Evolutionary conservation across 2,113 vertebrate species (phyloP).

Genomic region (Bothrops jararaca): DNA sequence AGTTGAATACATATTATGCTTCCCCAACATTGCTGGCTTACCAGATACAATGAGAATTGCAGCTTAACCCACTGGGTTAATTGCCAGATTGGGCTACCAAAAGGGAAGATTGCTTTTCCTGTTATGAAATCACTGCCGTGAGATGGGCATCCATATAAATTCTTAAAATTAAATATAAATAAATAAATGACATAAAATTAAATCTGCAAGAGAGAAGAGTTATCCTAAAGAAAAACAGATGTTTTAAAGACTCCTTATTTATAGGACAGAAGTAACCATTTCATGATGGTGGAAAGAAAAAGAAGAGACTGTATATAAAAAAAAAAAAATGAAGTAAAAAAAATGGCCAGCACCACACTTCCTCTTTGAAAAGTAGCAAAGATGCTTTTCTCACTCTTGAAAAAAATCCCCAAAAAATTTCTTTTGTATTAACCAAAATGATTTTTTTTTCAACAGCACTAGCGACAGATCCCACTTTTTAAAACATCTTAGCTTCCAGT

Average conservation of each 20-base stretch:
- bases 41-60: background rate
- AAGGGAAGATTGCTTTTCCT: background rate
- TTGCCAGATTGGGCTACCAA: background rate
- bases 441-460: background rate
- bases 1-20: background rate
- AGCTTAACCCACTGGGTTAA: background rate
- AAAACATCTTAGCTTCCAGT: background rate
- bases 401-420: background rate
- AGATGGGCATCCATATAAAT: background rate
- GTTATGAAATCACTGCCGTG: background rate
- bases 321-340: background rate
- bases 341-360: background rate
- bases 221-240: background rate
- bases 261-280: background rate
- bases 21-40: background rate
- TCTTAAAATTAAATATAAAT: background rate
- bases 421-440: background rate
- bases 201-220: background rate
- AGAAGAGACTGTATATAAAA: background rate
- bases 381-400: background rate
- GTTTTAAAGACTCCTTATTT: background rate
- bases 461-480: background rate
- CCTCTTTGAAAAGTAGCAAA: background rate
- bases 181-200: background rate
- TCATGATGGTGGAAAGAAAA: background rate